A percentile compares a stretch with the other conserved stretches of the same genome.
Conservation (phyloP, 2,113 vertebrate species). For the Bombycilla garrulus region DNA sequence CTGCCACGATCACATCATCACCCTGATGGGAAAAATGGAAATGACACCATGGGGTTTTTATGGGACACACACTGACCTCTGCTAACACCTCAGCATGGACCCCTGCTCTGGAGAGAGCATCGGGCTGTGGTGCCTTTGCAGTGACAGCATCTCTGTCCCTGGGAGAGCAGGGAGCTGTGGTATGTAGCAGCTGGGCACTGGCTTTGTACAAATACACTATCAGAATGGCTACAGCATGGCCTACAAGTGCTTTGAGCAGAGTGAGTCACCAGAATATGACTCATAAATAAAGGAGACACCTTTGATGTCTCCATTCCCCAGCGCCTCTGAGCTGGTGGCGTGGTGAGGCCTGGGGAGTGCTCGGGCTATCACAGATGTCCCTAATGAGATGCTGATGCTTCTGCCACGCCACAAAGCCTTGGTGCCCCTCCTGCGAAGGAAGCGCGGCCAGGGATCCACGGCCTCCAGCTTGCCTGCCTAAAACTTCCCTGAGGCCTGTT, state of each 20-base stretch:
- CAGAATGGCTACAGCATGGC: not conserved
- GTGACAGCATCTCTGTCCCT: not conserved
- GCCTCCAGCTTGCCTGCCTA: not conserved
- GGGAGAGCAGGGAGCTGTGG: not conserved
- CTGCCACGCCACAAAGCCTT: accelerated
- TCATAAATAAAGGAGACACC: not conserved
- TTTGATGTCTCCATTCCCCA: not conserved
- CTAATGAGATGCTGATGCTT: not conserved
- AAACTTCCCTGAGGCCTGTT: not conserved
- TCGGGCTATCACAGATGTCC: not conserved
- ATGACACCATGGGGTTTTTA: accelerated
- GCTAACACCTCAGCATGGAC: not conserved
- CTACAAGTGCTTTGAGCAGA: not conserved
- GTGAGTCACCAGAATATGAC: not conserved
- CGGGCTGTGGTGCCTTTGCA: not conserved
- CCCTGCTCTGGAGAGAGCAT: not conserved
- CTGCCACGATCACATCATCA: accelerated
- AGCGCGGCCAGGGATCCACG: not conserved
- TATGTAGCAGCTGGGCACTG: not conserved
- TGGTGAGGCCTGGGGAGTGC: not conserved
- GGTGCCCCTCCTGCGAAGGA: not conserved
- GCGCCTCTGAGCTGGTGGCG: not conserved
- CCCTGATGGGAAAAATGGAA: not conserved
- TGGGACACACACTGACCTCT: not conserved
- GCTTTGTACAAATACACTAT: not conserved